These are phyloP conservation scores for Frankliniella fusca DNA, from an alignment of 2,888 invertebrate genomes.

Conservation along the genomic window DNA sequence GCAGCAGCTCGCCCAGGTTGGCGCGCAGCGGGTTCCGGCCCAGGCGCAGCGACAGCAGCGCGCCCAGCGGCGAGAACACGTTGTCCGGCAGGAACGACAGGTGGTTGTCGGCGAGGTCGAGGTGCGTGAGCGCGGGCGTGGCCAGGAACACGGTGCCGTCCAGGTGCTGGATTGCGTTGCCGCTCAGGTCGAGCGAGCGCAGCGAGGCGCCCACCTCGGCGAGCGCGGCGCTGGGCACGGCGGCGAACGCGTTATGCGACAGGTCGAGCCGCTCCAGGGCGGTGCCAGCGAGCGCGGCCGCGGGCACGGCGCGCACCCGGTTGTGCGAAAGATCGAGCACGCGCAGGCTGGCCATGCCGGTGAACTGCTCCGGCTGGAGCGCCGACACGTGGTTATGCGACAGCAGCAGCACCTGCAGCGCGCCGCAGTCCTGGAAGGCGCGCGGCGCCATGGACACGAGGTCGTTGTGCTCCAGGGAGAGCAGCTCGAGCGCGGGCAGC, in stretches of 20 bases:
- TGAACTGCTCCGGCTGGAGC: slow-evolving; percentile 75
- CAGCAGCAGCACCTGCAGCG: slow-evolving; percentile 57
- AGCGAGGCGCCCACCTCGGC: slow-evolving; percentile 75
- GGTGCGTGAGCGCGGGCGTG: slow-evolving; percentile 69
- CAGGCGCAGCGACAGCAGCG: slow-evolving; percentile 72
- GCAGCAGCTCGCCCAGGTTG: slow-evolving; percentile 81
- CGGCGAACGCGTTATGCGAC: slow-evolving; percentile 69
- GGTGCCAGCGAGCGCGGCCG: slow-evolving; percentile 75
- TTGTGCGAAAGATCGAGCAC: slow-evolving; percentile 70
- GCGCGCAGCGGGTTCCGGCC: slow-evolving; percentile 76
- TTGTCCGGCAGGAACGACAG: slow-evolving; percentile 82
- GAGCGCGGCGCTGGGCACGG: slow-evolving; percentile 74
- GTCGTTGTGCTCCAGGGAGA: slow-evolving; percentile 70
- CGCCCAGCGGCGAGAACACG: slow-evolving; percentile 76
- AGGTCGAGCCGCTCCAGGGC: slow-evolving; percentile 75
- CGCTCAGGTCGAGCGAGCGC: slow-evolving; percentile 69
- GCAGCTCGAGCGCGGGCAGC: slow-evolving; percentile 63
- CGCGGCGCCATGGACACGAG: slow-evolving; percentile 67
- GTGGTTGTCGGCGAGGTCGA: slow-evolving; percentile 75
- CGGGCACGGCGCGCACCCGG: slow-evolving; percentile 65
- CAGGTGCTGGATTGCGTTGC: slow-evolving; percentile 77
- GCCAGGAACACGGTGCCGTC: slow-evolving; percentile 84
- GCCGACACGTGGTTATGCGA: slow-evolving; percentile 71
- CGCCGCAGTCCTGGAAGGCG: slow-evolving; percentile 70
- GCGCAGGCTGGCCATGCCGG: slow-evolving; percentile 67